Conservation (phyloP, 2,797 vertebrate species). For the Ambastaia sidthimunki region DNA sequence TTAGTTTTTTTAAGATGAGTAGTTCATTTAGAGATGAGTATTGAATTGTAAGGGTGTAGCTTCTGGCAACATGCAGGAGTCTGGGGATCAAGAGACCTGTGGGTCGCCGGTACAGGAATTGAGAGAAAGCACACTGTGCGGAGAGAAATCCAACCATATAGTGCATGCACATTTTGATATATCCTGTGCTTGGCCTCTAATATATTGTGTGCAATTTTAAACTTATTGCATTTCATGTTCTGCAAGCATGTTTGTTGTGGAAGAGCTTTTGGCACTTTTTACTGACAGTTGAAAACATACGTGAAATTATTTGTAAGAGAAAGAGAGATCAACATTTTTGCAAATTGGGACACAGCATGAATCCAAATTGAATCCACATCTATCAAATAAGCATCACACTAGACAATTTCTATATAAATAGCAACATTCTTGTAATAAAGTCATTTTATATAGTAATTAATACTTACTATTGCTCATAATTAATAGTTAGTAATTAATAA, state of each 20-base stretch:
- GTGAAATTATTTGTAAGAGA: neutral
- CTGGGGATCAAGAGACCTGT: too few relatives aligned
- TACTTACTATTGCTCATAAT: too few relatives aligned
- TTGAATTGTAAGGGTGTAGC: slow-evolving; percentile 68
- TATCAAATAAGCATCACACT: too few relatives aligned
- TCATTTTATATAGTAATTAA: too few relatives aligned
- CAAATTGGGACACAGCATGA: neutral
- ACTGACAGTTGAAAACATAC: neutral
- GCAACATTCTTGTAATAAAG: too few relatives aligned
- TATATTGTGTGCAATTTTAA: neutral
- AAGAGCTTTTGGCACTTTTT: neutral
- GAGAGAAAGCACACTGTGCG: too few relatives aligned
- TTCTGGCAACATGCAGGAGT: slow-evolving; percentile 53
- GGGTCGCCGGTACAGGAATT: too few relatives aligned
- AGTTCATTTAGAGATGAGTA: slow-evolving; percentile 69
- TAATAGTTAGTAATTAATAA: too few relatives aligned
- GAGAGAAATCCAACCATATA: too few relatives aligned
- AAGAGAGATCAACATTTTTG: neutral
- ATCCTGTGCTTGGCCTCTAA: neutral
- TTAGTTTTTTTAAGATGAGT: slow-evolving; percentile 59
- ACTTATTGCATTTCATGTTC: neutral
- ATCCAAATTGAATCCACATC: too few relatives aligned
- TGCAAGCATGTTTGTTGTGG: neutral
- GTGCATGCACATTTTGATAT: neutral
- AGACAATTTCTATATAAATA: too few relatives aligned